Evolutionary conservation across 2,797 vertebrate genomes (phyloP).

Genomic region (Emys orbicularis): DNA sequence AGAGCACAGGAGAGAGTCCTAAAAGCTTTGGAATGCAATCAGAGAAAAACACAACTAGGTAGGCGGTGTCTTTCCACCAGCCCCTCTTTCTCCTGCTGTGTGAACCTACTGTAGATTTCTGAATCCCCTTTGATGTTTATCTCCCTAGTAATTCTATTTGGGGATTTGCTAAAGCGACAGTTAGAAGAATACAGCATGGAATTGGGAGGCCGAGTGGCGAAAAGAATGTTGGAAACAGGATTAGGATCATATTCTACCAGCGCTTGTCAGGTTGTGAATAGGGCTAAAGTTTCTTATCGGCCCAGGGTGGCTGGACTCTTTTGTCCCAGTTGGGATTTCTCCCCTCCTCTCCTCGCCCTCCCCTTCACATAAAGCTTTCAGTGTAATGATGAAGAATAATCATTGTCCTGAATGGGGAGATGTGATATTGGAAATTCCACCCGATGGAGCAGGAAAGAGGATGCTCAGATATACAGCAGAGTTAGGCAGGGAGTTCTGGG

Average conservation of each 20-base stretch:
- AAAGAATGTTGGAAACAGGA: conserved; percentile 95
- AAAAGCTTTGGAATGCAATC: conserved; percentile 39
- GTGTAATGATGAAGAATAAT: conserved; percentile 77
- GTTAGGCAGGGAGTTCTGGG: background rate
- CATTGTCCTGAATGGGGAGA: conserved; percentile 84
- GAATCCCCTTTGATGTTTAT: conserved; percentile 95
- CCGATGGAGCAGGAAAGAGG: accelerated
- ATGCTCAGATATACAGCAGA: background rate
- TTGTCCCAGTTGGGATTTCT: conserved; percentile 87
- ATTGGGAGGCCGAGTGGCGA: conserved; percentile 86
- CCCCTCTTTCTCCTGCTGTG: conserved; percentile 58
- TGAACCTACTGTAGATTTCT: conserved; percentile 91
- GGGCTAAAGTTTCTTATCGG: conserved; percentile 90
- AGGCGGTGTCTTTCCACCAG: background rate
- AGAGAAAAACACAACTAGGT: background rate
- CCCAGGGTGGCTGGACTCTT: conserved; percentile 86
- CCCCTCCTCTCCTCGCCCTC: conserved; percentile 72
- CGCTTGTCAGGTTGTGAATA: conserved; percentile 92
- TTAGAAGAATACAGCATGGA: conserved; percentile 85
- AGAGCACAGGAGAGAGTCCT: background rate
- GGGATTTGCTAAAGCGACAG: conserved; percentile 92
- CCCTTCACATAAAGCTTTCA: conserved; percentile 81
- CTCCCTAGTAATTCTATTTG: conserved; percentile 89
- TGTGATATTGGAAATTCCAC: conserved; percentile 74
- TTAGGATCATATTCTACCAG: conserved; percentile 99